These are phyloP conservation scores for Anolis carolinensis DNA, from an alignment of 2,113 vertebrate genomes.

Conservation along the genomic window DNA sequence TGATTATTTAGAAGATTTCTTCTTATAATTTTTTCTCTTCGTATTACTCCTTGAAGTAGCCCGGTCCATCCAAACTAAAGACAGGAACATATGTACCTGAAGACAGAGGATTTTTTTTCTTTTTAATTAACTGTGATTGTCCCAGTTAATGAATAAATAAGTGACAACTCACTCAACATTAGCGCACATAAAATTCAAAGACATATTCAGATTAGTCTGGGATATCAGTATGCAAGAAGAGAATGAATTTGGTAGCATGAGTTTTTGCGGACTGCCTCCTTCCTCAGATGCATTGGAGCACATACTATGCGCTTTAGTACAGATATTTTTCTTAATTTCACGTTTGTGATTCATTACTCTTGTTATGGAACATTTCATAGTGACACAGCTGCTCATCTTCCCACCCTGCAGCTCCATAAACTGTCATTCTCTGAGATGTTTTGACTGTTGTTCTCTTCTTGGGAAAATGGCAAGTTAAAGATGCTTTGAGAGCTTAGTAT, in stretches of 20 bases:
- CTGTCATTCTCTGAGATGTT: slow-evolving; percentile 9
- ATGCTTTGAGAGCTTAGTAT: slow-evolving; percentile 34
- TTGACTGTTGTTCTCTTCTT: slow-evolving; percentile 16
- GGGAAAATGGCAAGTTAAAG: slow-evolving; percentile 21
- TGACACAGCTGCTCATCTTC: not conserved
- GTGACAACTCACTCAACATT: not conserved
- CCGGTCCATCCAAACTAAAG: not conserved
- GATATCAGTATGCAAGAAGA: no score
- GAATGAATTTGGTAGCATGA: no score
- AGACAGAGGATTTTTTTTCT: not conserved
- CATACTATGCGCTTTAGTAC: not conserved
- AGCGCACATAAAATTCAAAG: not conserved
- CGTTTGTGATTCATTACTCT: not conserved
- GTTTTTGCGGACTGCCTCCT: no score
- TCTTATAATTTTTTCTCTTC: not conserved
- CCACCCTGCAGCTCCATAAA: slow-evolving; percentile 15
- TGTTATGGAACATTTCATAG: not conserved
- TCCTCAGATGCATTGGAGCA: not conserved
- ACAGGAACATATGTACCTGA: not conserved
- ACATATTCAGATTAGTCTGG: no score
- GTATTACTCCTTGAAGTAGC: accelerated
- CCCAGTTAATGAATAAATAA: not conserved
- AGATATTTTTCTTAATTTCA: not conserved
- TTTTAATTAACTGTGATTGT: accelerated
- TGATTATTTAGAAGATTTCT: slow-evolving; percentile 11